Percentiles rank a stretch among this genome's conserved stretches.
Evolutionary conservation across 1,140 invertebrate genomes (phyloP).

Genomic region (Pogonomyrmex barbatus): DNA sequence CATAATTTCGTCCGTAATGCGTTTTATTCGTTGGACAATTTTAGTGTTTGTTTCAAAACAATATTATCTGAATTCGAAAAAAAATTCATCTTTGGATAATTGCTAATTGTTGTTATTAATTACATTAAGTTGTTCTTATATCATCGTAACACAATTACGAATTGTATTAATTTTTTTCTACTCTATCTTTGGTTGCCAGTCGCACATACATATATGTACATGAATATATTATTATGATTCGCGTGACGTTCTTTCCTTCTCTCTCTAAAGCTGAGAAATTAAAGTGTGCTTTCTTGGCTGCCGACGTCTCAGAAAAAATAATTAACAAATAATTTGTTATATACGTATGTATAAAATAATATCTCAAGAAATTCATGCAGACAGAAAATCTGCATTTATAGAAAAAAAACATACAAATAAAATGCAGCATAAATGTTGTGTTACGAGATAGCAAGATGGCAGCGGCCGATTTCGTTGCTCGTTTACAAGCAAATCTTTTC

Average conservation of each 20-base stretch:
- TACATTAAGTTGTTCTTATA: conserved; percentile 15
- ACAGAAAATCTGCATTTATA: conserved; percentile 54
- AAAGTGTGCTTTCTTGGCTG: conserved; percentile 14
- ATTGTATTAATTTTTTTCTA: neutral
- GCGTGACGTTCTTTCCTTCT: neutral
- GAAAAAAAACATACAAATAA: conserved; percentile 54
- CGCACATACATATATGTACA: neutral
- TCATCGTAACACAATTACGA: conserved; percentile 32
- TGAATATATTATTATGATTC: conserved; percentile 7
- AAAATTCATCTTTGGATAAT: conserved; percentile 3
- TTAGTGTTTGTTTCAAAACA: neutral
- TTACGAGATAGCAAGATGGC: conserved; percentile 86
- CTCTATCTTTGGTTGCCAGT: neutral
- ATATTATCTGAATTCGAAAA: neutral
- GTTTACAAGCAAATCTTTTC: conserved; percentile 72
- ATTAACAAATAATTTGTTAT: conserved; percentile 21
- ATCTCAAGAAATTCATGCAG: conserved; percentile 36
- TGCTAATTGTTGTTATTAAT: neutral
- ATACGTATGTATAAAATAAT: conserved; percentile 33
- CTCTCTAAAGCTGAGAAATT: neutral
- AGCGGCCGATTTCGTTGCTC: conserved; percentile 82
- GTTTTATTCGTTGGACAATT: conserved; percentile 19
- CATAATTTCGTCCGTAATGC: conserved; percentile 3
- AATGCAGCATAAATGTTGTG: conserved; percentile 73
- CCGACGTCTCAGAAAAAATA: neutral